phyloP scores from a whole-genome alignment of 2,797 vertebrate species.

The Myiotriccus ornatus region DNA sequence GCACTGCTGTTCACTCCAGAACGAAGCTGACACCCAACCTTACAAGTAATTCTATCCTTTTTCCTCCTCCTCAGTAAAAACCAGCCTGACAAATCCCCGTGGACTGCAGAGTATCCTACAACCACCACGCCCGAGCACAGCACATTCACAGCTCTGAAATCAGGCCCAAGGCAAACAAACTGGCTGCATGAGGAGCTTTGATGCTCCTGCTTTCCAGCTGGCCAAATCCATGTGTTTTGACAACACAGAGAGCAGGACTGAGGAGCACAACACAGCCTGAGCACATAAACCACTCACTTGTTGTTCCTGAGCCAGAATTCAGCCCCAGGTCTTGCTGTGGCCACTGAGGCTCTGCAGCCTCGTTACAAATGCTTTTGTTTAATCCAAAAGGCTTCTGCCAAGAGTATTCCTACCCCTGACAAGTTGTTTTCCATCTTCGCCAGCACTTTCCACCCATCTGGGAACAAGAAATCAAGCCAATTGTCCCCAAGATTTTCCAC shows the following conservation, averaged over 20 bases:
- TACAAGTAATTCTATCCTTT: neutral
- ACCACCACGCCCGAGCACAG: neutral
- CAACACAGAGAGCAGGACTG: neutral
- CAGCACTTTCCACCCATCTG: neutral
- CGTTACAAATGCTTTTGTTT: neutral
- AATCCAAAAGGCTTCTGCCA: neutral
- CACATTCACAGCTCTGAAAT: neutral
- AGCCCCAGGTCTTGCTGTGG: neutral
- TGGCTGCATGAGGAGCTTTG: neutral
- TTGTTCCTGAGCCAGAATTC: neutral
- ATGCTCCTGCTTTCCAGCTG: conserved; percentile 5
- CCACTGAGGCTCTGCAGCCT: neutral
- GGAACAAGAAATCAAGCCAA: neutral
- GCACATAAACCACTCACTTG: neutral
- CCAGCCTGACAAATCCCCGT: neutral
- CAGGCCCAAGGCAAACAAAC: conserved; percentile 10
- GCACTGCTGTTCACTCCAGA: neutral
- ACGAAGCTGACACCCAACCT: neutral
- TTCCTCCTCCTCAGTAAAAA: neutral
- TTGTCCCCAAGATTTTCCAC: neutral
- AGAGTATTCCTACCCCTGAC: neutral
- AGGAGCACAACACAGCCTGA: neutral
- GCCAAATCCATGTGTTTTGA: neutral
- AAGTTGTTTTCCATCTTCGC: neutral
- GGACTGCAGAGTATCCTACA: neutral